phyloP scores from a whole-genome alignment of 2,113 vertebrate species.

The Ictalurus punctatus region DNA sequence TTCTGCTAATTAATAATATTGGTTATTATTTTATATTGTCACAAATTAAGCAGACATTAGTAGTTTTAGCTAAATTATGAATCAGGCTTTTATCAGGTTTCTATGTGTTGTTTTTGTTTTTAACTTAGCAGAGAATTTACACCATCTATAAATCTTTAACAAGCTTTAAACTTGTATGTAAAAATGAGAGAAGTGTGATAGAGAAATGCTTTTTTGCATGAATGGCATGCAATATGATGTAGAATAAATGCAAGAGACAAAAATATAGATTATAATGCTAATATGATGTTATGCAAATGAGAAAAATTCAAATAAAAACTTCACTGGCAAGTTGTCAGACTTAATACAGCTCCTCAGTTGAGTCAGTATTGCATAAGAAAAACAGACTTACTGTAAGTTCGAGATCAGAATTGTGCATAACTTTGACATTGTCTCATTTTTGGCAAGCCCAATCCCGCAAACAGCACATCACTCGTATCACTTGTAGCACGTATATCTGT shows the following conservation, averaged over 20 bases:
- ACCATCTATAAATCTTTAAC: neutral
- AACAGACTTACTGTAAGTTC: neutral
- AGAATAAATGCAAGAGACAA: neutral
- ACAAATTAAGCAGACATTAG: neutral
- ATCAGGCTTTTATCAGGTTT: neutral
- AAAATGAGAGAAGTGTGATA: neutral
- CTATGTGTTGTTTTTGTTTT: too few species aligned
- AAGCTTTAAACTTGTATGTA: neutral
- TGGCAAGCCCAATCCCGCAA: neutral
- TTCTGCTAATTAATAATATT: neutral
- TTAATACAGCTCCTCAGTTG: neutral
- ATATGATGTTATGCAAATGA: neutral
- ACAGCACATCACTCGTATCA: neutral
- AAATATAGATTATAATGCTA: neutral
- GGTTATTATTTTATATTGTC: neutral
- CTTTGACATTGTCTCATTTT: neutral
- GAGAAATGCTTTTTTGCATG: neutral
- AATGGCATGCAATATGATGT: neutral
- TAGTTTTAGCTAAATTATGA: neutral
- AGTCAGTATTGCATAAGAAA: neutral
- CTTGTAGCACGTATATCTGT: neutral
- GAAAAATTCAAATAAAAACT: neutral
- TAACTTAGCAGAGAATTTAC: neutral
- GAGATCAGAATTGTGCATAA: neutral
- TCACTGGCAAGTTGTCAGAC: neutral